phyloP scores from a whole-genome alignment of 2,888 invertebrate genomes.

The Diachrysia chrysitis region DNA sequence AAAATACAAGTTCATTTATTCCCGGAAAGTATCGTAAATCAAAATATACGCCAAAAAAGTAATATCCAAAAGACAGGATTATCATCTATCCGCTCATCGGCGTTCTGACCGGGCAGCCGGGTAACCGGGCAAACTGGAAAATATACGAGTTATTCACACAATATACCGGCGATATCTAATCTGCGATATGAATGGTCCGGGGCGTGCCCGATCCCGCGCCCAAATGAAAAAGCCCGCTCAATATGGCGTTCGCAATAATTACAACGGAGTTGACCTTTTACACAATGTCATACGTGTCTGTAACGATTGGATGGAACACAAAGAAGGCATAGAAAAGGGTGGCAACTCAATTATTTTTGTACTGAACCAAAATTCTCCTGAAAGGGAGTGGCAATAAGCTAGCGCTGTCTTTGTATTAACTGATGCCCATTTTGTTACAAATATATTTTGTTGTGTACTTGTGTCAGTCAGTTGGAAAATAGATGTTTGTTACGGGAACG shows the following conservation, averaged over 20 bases:
- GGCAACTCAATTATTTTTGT: constrained; percentile 56
- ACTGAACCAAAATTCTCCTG: constrained; percentile 26
- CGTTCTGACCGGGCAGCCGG: constrained; percentile 20
- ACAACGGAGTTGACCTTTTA: constrained; percentile 62
- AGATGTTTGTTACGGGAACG: background rate
- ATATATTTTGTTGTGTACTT: constrained; percentile 22
- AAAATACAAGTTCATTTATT: constrained; percentile 20
- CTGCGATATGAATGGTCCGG: constrained; percentile 67
- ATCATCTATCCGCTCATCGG: constrained; percentile 48
- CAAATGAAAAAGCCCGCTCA: constrained; percentile 68
- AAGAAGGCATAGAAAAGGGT: constrained; percentile 49
- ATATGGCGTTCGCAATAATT: constrained; percentile 68
- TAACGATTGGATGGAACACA: constrained; percentile 50
- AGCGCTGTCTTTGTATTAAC: constrained; percentile 23
- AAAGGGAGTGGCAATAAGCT: constrained; percentile 20
- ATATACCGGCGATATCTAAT: constrained; percentile 68
- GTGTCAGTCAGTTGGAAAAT: background rate
- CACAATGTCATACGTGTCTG: constrained; percentile 61
- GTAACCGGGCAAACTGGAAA: constrained; percentile 47
- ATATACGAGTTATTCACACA: constrained; percentile 61
- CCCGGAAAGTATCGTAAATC: constrained; percentile 36
- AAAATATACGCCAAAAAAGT: constrained; percentile 36
- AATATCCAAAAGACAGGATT: constrained; percentile 49
- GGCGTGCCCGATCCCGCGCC: constrained; percentile 53
- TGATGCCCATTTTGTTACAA: constrained; percentile 14